Percentiles rank a stretch among this genome's conserved stretches.
Conservation (phyloP, 2,888 invertebrate species). For the Hofmannophila pseudospretella region DNA sequence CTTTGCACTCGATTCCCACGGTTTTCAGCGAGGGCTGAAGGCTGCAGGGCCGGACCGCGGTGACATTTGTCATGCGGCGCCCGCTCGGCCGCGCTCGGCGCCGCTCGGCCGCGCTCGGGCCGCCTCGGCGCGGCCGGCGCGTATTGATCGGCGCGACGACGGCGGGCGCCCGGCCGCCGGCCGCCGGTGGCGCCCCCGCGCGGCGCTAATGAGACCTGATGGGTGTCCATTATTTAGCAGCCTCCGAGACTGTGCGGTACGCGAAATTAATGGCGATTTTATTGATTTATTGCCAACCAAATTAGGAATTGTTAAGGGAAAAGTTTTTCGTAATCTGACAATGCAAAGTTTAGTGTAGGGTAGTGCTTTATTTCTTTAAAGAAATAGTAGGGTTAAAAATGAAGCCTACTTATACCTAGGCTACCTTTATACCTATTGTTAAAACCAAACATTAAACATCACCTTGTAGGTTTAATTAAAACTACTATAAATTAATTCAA, state of each 20-base stretch:
- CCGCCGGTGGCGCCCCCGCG: conserved; percentile 61
- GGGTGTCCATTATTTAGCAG: conserved; percentile 72
- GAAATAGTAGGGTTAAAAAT: no score
- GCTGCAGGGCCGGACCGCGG: conserved; percentile 59
- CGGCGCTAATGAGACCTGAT: conserved; percentile 69
- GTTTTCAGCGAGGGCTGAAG: conserved; percentile 66
- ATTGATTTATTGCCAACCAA: conserved; percentile 70
- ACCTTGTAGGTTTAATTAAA: no score
- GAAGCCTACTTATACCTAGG: no score
- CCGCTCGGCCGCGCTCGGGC: conserved; percentile 23
- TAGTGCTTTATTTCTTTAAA: no score
- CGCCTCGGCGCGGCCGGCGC: conserved; percentile 21
- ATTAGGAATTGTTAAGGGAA: conserved; percentile 64
- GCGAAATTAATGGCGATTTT: conserved; percentile 70
- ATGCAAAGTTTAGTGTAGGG: conserved; percentile 19
- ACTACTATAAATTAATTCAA: no score
- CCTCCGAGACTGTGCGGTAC: conserved; percentile 57
- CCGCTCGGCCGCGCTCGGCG: conserved; percentile 22
- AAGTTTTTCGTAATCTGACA: conserved; percentile 31
- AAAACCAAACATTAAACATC: no score
- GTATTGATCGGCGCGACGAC: conserved; percentile 52
- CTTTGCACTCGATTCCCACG: conserved; percentile 43
- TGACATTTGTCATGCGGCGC: conserved; percentile 70
- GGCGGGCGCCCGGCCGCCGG: conserved; percentile 64
- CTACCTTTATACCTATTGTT: no score